Percentiles rank a stretch among this genome's conserved stretches.
phyloP scores from a whole-genome alignment of 2,888 invertebrate genomes.

The Cheilosia variabilis region DNA sequence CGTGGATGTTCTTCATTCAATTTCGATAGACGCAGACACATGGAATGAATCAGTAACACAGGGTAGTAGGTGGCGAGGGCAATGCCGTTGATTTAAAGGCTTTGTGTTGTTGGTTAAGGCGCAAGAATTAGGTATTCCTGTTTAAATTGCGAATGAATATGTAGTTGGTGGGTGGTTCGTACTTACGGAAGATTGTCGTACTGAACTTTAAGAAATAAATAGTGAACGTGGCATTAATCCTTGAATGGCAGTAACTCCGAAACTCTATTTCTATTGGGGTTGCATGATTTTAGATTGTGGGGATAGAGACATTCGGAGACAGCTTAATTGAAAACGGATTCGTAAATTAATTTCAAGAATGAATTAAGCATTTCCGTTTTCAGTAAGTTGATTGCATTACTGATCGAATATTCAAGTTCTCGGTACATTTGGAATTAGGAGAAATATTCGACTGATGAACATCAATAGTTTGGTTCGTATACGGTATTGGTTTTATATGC shows the following conservation, averaged over 20 bases:
- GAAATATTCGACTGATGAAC: no score
- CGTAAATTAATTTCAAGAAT: constrained; percentile 62
- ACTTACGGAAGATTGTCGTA: constrained; percentile 24
- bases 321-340: constrained; percentile 59
- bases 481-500: no score
- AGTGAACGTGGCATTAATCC: neutral
- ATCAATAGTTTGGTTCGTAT: no score
- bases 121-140: constrained; percentile 20
- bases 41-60: constrained; percentile 3
- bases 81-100: constrained; percentile 42
- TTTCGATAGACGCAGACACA: constrained; percentile 16
- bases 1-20: constrained; percentile 43
- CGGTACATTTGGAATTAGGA: neutral
- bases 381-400: constrained; percentile 12
- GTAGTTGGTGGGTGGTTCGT: constrained; percentile 3
- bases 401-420: neutral
- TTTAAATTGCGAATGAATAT: constrained; percentile 6
- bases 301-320: constrained; percentile 10
- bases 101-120: constrained; percentile 20
- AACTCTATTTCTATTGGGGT: constrained; percentile 7
- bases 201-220: constrained; percentile 27
- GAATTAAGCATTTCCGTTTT: constrained; percentile 38
- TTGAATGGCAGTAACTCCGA: neutral
- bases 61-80: neutral
- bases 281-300: constrained; percentile 19